These are phyloP conservation scores for Drosophila trapezifrons DNA, from an alignment of 1,140 invertebrate genomes.

Conservation along the genomic window DNA sequence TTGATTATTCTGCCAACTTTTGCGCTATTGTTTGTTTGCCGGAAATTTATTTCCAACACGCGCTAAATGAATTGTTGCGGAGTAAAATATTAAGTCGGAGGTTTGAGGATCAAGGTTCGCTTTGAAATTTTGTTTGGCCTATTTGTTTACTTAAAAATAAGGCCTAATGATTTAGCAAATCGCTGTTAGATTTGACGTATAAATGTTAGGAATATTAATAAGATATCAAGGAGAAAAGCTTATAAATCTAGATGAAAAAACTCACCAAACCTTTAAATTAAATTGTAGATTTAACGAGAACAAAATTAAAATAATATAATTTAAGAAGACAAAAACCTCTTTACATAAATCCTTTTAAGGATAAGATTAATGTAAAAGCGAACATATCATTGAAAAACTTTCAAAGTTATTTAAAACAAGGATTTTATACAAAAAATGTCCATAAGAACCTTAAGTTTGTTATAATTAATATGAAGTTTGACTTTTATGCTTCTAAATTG, in stretches of 20 bases:
- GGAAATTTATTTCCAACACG: constrained; percentile 43
- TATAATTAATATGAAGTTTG: background rate
- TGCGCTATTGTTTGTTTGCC: constrained; percentile 42
- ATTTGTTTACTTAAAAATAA: constrained; percentile 1
- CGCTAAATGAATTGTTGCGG: constrained; percentile 24
- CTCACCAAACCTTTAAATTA: no score
- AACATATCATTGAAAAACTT: no score
- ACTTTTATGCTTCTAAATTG: no score
- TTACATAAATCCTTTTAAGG: no score
- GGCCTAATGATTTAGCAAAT: background rate
- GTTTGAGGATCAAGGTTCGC: constrained; percentile 3
- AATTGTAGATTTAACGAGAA: no score
- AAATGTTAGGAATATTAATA: background rate
- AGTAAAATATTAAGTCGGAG: constrained; percentile 8
- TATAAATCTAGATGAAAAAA: no score
- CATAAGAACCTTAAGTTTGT: no score
- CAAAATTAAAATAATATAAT: no score
- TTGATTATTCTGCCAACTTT: constrained; percentile 48
- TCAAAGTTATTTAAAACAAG: no score
- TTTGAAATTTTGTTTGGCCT: background rate
- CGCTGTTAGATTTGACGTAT: background rate
- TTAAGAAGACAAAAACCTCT: no score
- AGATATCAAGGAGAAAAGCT: background rate
- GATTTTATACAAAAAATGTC: no score
- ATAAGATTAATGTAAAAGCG: no score